phyloP scores from a whole-genome alignment of 2,888 invertebrate species.

The Clistopyga incitator region DNA sequence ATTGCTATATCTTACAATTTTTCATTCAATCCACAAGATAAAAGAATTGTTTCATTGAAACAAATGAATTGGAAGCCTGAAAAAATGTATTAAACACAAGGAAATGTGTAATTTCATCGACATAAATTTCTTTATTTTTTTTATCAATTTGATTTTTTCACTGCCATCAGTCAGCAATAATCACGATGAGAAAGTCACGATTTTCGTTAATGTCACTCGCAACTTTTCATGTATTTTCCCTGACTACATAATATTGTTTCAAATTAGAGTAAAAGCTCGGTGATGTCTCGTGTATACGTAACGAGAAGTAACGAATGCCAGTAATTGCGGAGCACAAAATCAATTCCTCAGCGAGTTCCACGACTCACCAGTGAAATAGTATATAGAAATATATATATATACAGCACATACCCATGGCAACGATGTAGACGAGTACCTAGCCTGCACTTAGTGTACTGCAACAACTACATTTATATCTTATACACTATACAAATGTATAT shows the following conservation, averaged over 20 bases:
- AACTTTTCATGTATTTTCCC: neutral
- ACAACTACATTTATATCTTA: constrained; percentile 29
- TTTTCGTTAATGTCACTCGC: neutral
- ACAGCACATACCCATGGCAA: neutral
- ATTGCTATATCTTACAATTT: too few relatives aligned
- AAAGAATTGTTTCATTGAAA: too few relatives aligned
- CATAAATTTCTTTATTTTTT: too few relatives aligned
- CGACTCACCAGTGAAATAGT: neutral
- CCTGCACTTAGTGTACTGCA: constrained; percentile 26
- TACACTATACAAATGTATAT: constrained; percentile 9
- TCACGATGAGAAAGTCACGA: too few relatives aligned
- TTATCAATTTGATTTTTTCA: too few relatives aligned
- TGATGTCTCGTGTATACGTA: constrained; percentile 25
- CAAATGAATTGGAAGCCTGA: too few relatives aligned
- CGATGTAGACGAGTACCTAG: neutral
- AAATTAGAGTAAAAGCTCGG: constrained; percentile 7
- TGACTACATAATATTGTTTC: neutral
- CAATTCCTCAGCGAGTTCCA: constrained; percentile 8
- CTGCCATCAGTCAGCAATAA: too few relatives aligned
- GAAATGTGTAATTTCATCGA: too few relatives aligned
- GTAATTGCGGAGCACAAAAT: constrained; percentile 50
- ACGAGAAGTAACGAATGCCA: constrained; percentile 28
- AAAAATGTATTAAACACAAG: too few relatives aligned
- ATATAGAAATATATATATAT: neutral
- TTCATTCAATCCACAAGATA: too few relatives aligned